Evolutionary conservation across 2,888 invertebrate genomes (phyloP).

Genomic region (Sinodicranocentrus sp.): DNA sequence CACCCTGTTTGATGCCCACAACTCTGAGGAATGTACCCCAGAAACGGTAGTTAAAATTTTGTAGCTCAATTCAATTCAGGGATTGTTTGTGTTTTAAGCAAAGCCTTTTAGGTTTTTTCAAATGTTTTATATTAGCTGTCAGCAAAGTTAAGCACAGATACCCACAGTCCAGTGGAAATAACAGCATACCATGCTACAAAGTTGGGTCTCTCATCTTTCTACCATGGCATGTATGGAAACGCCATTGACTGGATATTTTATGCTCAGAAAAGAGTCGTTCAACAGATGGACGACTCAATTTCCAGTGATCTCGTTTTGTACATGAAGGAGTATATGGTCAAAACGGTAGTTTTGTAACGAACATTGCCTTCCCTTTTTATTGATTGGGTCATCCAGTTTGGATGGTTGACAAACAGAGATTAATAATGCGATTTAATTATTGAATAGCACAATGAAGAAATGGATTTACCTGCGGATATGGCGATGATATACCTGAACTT

Average conservation of each 20-base stretch:
- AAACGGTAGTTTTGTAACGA: constrained; percentile 10
- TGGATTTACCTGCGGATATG: neutral
- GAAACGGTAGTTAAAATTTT: no score
- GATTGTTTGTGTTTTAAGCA: no score
- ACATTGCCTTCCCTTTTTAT: neutral
- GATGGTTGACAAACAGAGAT: no score
- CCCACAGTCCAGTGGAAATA: constrained; percentile 10
- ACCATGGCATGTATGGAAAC: constrained; percentile 33
- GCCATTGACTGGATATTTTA: constrained; percentile 42
- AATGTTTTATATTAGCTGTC: no score
- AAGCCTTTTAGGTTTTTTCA: no score
- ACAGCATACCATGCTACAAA: constrained; percentile 32
- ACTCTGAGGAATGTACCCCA: no score
- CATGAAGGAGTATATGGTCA: constrained; percentile 30
- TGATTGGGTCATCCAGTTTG: neutral
- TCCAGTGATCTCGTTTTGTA: constrained; percentile 35
- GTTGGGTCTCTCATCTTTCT: constrained; percentile 29
- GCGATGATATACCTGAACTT: constrained; percentile 9
- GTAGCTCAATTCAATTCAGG: no score
- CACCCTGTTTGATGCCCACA: no score
- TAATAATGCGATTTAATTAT: neutral
- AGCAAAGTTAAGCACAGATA: constrained; percentile 18
- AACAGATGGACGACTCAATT: constrained; percentile 19
- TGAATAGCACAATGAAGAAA: constrained; percentile 37
- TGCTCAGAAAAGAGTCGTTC: neutral